A percentile compares a stretch with the other conserved stretches of the same genome.
These are phyloP conservation scores for Craseonycteris thonglongyai DNA, from an alignment of 2,113 vertebrate species.

Conservation along the genomic window DNA sequence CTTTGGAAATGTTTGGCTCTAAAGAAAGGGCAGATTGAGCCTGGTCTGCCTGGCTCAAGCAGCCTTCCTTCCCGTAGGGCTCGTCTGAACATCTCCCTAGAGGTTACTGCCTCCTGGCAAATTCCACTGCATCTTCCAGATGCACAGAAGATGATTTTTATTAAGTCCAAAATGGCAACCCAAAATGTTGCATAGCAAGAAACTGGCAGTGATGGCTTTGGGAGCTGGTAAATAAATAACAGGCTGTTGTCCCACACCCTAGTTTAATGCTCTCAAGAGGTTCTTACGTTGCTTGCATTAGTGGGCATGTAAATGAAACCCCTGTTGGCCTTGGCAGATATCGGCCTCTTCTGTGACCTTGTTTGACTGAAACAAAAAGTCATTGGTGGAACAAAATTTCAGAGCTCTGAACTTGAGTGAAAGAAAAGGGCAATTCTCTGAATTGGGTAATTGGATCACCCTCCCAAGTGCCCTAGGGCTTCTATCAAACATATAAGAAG, in stretches of 20 bases:
- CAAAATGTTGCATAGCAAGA: slow-evolving; percentile 44
- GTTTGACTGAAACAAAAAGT: slow-evolving; percentile 72
- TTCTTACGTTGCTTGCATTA: slow-evolving; percentile 65
- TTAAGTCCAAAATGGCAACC: slow-evolving; percentile 54
- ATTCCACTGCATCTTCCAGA: background rate
- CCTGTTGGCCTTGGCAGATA: slow-evolving; percentile 70
- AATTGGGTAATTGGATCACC: slow-evolving; percentile 71
- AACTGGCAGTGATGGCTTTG: slow-evolving; percentile 20
- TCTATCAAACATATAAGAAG: slow-evolving; percentile 71
- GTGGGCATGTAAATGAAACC: slow-evolving; percentile 65
- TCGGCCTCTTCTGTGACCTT: slow-evolving; percentile 68
- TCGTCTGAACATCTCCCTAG: background rate
- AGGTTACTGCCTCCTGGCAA: background rate
- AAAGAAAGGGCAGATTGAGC: background rate
- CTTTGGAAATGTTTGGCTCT: background rate
- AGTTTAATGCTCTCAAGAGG: slow-evolving; percentile 65
- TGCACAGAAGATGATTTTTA: slow-evolving; percentile 21
- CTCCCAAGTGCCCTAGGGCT: slow-evolving; percentile 62
- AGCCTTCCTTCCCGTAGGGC: background rate
- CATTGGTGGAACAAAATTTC: slow-evolving; percentile 71
- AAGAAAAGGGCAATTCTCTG: slow-evolving; percentile 71
- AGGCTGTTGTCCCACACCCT: slow-evolving; percentile 62
- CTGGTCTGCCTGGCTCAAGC: background rate
- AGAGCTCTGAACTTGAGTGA: slow-evolving; percentile 67
- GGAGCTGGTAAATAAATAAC: slow-evolving; percentile 66